A percentile compares a stretch with the other conserved stretches of the same genome.
phyloP scores from a whole-genome alignment of 1,140 invertebrate genomes.

The Cotesia glomerata region DNA sequence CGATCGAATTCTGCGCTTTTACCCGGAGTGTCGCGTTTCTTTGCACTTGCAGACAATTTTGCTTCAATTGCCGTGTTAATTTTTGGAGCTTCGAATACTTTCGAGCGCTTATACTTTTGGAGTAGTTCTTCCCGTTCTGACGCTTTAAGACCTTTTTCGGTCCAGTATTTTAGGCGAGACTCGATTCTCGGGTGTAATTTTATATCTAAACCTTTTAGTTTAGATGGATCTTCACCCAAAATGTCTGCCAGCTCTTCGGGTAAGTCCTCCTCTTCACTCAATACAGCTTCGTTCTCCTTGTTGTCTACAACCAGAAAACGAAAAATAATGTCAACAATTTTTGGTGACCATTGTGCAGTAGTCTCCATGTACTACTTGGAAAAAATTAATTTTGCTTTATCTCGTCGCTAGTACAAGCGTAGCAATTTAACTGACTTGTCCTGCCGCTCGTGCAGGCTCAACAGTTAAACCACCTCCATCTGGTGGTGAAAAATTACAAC shows the following conservation, averaged over 20 bases:
- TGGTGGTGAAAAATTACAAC: no score
- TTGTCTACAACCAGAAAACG: not conserved
- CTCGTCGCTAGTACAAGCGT: not conserved
- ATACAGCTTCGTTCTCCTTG: not conserved
- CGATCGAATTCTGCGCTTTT: constrained; percentile 1
- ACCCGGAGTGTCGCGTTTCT: constrained; percentile 8
- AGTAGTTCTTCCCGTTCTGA: constrained; percentile 17
- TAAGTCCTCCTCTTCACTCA: not conserved
- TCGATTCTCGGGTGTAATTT: constrained; percentile 7
- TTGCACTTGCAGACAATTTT: not conserved
- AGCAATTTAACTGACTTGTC: not conserved
- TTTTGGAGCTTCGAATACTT: constrained; percentile 8
- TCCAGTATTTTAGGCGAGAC: constrained; percentile 5
- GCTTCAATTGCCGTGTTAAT: constrained; percentile 3
- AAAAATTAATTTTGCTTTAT: not conserved
- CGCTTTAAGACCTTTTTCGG: not conserved
- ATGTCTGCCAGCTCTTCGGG: not conserved
- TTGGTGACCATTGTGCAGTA: not conserved
- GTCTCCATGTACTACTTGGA: not conserved
- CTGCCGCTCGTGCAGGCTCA: constrained; percentile 9
- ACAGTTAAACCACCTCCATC: not conserved
- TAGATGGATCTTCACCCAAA: constrained; percentile 19
- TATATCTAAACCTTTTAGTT: not conserved
- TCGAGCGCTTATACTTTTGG: constrained; percentile 1
- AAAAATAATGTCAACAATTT: not conserved